These are phyloP conservation scores for Drosophila ercepeae DNA, from an alignment of 1,140 invertebrate genomes.

Conservation along the genomic window DNA sequence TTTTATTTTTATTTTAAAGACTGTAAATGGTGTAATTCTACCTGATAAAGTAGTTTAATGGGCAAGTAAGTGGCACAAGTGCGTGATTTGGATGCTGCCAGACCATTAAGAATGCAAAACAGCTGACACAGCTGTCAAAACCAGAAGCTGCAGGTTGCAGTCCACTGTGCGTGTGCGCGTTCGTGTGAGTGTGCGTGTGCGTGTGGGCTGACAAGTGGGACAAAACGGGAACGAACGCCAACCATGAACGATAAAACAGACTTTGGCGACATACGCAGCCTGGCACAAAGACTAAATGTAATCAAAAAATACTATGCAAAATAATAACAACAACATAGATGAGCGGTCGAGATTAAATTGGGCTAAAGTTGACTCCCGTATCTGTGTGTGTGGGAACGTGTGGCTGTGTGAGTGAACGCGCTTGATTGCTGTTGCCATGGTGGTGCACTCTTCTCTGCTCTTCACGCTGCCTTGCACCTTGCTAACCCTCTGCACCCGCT, in stretches of 20 bases:
- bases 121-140: slow-evolving; percentile 37
- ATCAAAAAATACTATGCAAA: slow-evolving; percentile 37
- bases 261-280: slow-evolving; percentile 60
- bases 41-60: neutral
- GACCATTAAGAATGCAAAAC: slow-evolving; percentile 36
- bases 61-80: neutral
- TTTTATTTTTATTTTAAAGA: too few species aligned
- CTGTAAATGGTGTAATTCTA: too few species aligned
- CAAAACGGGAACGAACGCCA: slow-evolving; percentile 23
- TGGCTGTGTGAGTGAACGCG: slow-evolving; percentile 11
- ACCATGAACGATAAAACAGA: slow-evolving; percentile 34
- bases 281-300: slow-evolving; percentile 45
- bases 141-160: slow-evolving; percentile 34
- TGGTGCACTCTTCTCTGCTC: slow-evolving; percentile 61
- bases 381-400: slow-evolving; percentile 7
- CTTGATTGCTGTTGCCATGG: slow-evolving; percentile 69
- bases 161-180: slow-evolving; percentile 25
- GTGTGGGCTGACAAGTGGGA: slow-evolving; percentile 57
- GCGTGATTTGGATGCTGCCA: slow-evolving; percentile 18
- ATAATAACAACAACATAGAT: slow-evolving; percentile 47
- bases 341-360: slow-evolving; percentile 69
- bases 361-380: slow-evolving; percentile 53
- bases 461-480: slow-evolving; percentile 75
- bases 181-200: neutral
- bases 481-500: slow-evolving; percentile 18